Conservation (phyloP, 2,888 invertebrate genomes). For the Cephus rjabovi region DNA sequence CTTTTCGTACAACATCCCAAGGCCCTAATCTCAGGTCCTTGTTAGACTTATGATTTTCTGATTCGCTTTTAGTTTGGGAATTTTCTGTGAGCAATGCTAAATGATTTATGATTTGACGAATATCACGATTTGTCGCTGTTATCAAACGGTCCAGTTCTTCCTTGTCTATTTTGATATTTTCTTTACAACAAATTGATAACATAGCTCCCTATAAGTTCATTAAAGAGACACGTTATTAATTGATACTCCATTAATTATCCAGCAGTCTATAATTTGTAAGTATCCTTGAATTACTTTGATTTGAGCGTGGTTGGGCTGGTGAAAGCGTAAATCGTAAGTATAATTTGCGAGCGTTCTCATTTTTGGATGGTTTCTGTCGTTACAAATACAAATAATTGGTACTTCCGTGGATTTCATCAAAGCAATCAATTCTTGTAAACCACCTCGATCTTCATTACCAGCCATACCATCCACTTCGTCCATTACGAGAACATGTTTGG, state of each 20-base stretch:
- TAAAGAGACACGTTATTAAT: not conserved
- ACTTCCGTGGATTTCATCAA: conserved; percentile 90
- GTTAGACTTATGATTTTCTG: conserved; percentile 72
- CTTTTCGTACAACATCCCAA: conserved; percentile 92
- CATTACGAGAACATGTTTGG: conserved; percentile 95
- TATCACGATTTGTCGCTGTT: conserved; percentile 88
- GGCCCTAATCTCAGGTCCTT: conserved; percentile 93
- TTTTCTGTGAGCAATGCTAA: conserved; percentile 81
- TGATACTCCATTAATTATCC: not conserved
- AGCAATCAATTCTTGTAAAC: conserved; percentile 92
- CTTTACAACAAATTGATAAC: conserved; percentile 92
- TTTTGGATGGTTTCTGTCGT: conserved; percentile 93
- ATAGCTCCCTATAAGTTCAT: conserved; percentile 79
- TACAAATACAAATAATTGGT: conserved; percentile 97
- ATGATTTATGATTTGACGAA: conserved; percentile 93
- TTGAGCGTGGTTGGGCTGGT: conserved; percentile 87
- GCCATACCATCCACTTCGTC: conserved; percentile 99
- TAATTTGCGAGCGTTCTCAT: conserved; percentile 93
- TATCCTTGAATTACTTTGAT: conserved; percentile 76
- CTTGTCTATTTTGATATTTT: conserved; percentile 82
- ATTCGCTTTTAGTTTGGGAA: conserved; percentile 61
- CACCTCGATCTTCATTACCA: conserved; percentile 98
- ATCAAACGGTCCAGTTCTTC: conserved; percentile 88
- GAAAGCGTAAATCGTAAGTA: conserved; percentile 92
- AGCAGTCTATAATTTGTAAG: conserved; percentile 6